Percentiles rank a stretch among this genome's conserved stretches.
Conservation (phyloP, 2,888 invertebrate genomes). For the Alsophila aescularia region DNA sequence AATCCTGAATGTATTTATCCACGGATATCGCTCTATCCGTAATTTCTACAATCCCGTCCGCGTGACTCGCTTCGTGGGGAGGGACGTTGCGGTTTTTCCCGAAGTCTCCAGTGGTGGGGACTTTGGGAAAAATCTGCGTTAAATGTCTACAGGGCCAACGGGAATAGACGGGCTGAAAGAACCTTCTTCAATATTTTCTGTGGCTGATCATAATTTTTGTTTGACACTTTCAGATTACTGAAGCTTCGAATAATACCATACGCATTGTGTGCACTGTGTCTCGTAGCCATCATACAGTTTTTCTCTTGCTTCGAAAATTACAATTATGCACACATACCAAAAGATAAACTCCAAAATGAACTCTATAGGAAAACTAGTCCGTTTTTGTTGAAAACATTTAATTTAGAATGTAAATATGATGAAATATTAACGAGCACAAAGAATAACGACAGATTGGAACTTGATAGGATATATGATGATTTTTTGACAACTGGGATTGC, state of each 20-base stretch:
- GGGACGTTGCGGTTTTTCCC: too few relatives aligned
- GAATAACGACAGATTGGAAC: conserved; percentile 48
- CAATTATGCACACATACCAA: conserved; percentile 57
- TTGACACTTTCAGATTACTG: conserved; percentile 46
- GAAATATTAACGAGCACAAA: conserved; percentile 53
- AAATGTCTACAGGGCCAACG: too few relatives aligned
- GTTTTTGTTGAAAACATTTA: conserved; percentile 41
- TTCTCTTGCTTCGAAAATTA: conserved; percentile 52
- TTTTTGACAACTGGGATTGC: conserved; percentile 53
- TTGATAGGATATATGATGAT: conserved; percentile 51
- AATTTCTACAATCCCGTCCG: too few relatives aligned
- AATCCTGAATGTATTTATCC: too few relatives aligned
- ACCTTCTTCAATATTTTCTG: too few relatives aligned
- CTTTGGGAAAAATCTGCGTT: too few relatives aligned
- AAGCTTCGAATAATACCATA: conserved; percentile 53
- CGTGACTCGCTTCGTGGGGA: too few relatives aligned
- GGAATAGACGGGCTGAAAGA: too few relatives aligned
- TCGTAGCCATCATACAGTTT: conserved; percentile 54
- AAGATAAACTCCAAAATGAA: conserved; percentile 46
- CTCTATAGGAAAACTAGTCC: conserved; percentile 52
- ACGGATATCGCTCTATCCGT: too few relatives aligned
- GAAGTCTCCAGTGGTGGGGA: too few relatives aligned
- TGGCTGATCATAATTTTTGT: too few relatives aligned
- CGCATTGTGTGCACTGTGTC: conserved; percentile 43
- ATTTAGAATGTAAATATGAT: conserved; percentile 64